phyloP scores from a whole-genome alignment of 2,113 vertebrate species.

The Polypterus bichir region DNA sequence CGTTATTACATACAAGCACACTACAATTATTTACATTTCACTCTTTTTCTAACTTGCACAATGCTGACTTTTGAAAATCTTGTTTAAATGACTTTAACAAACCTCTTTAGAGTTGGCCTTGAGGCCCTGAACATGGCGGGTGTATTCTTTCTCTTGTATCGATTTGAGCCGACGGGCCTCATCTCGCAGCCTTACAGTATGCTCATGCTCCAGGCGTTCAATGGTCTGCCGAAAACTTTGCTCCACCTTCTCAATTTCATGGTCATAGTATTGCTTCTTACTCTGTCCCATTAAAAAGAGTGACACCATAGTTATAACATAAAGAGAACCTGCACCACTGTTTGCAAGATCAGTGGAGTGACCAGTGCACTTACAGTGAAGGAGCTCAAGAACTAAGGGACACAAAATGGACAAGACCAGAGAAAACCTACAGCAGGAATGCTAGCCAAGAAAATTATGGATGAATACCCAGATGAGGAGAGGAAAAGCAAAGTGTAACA shows the following conservation, averaged over 20 bases:
- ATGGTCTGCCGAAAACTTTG: slow-evolving; percentile 33
- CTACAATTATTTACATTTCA: not conserved
- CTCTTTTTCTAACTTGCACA: not conserved
- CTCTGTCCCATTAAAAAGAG: slow-evolving; percentile 21
- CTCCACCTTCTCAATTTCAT: slow-evolving; percentile 41
- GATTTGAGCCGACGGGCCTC: slow-evolving; percentile 44
- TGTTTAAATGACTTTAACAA: slow-evolving; percentile 1
- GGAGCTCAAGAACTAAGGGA: too few relatives aligned
- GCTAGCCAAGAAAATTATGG: too few relatives aligned
- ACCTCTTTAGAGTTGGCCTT: slow-evolving; percentile 39
- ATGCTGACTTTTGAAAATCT: not conserved
- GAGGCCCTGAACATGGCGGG: slow-evolving; percentile 22
- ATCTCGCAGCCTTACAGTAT: slow-evolving; percentile 29
- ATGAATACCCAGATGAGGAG: too few relatives aligned
- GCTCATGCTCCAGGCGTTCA: slow-evolving; percentile 33
- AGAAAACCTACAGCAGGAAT: too few relatives aligned
- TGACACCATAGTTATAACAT: too few relatives aligned
- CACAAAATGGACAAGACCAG: too few relatives aligned
- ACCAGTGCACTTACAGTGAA: too few relatives aligned
- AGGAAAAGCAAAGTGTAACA: too few relatives aligned
- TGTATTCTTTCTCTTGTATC: slow-evolving; percentile 39
- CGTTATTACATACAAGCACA: not conserved
- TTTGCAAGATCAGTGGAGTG: too few relatives aligned
- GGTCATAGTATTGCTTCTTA: slow-evolving; percentile 50
- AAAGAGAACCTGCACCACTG: too few relatives aligned